phyloP scores from a whole-genome alignment of 2,888 invertebrate genomes.

The Thelaira solivaga region DNA sequence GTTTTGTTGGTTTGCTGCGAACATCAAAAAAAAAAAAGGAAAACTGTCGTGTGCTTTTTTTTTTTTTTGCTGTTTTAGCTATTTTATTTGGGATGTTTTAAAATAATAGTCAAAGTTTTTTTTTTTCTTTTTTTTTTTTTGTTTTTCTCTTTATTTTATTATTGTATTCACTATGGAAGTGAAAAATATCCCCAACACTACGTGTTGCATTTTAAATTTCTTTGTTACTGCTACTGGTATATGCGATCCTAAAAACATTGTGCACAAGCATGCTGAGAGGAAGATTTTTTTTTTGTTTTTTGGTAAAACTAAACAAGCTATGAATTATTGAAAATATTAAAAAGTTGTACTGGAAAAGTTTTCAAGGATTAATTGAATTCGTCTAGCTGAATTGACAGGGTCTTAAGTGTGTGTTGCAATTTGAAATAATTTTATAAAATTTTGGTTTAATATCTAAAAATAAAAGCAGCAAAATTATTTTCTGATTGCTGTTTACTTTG shows the following conservation, averaged over 20 bases:
- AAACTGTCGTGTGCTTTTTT: background rate
- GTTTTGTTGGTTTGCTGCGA: conserved; percentile 17
- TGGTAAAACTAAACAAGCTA: background rate
- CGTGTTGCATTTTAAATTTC: conserved; percentile 60
- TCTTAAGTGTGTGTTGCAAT: background rate
- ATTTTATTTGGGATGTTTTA: conserved; percentile 26
- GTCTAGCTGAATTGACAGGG: background rate
- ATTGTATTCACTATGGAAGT: conserved; percentile 41
- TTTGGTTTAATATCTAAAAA: no score
- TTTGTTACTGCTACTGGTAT: background rate
- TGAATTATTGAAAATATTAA: conserved; percentile 37
- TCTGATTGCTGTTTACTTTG: no score
- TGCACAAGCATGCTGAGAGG: no score
- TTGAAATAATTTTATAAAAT: background rate
- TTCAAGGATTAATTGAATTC: conserved; percentile 29
- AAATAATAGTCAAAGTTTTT: conserved; percentile 48
- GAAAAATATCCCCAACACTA: conserved; percentile 54
- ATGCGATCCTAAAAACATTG: background rate
- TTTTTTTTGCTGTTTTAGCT: background rate
- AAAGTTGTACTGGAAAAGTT: background rate
- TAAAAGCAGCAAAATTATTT: no score
- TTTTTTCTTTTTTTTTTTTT: background rate
- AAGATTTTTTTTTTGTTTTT: no score
- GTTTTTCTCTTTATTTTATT: background rate
- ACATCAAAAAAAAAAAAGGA: conserved; percentile 37